Evolutionary conservation across 2,113 vertebrate genomes (phyloP).

Genomic region (Rafetus swinhoei): DNA sequence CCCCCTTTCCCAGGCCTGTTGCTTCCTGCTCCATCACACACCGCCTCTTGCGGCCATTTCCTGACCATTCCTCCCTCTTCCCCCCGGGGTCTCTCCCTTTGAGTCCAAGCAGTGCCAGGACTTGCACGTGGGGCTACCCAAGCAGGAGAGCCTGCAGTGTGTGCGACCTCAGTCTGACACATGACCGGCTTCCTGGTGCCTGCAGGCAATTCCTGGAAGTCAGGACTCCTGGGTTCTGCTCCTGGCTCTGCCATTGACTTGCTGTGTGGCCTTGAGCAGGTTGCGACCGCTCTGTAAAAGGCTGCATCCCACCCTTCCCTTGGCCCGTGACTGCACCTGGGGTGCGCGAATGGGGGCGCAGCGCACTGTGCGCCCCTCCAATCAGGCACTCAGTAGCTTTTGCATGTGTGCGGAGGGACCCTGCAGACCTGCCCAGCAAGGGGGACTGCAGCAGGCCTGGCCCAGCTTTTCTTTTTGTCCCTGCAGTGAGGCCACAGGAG

Average conservation of each 20-base stretch:
- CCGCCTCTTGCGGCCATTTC: background rate
- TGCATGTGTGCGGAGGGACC: too few relatives aligned
- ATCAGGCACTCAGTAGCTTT: background rate
- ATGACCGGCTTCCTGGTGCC: background rate
- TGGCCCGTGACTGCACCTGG: fast-evolving
- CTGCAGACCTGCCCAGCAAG: background rate
- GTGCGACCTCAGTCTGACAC: background rate
- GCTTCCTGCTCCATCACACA: background rate
- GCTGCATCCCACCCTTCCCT: background rate
- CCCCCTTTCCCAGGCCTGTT: background rate
- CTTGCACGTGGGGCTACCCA: background rate
- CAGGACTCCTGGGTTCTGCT: fast-evolving
- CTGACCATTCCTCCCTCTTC: background rate
- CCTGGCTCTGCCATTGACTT: background rate
- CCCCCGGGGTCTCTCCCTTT: background rate
- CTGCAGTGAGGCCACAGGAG: conserved; percentile 80
- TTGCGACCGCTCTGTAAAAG: background rate
- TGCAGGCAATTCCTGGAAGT: background rate
- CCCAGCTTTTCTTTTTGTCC: conserved; percentile 55
- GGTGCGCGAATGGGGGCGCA: background rate
- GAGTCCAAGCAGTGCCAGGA: background rate
- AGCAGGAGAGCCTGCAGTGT: background rate
- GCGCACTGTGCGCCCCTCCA: background rate
- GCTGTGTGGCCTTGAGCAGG: background rate
- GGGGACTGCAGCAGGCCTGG: background rate